phyloP scores from a whole-genome alignment of 2,113 vertebrate genomes.

The Proterorhinus semilunaris region DNA sequence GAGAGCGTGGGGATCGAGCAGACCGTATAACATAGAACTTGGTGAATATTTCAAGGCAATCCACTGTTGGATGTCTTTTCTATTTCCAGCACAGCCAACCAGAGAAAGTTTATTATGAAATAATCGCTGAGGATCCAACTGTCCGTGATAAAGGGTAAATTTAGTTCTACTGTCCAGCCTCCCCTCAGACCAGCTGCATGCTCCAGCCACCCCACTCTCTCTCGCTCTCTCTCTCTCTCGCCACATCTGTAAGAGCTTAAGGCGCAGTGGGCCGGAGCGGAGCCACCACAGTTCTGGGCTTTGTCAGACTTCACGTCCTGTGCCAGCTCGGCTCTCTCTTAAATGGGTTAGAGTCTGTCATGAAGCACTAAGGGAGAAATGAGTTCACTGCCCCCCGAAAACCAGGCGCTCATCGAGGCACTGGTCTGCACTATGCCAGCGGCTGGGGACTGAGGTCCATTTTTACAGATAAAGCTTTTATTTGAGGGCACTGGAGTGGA shows the following conservation, averaged over 20 bases:
- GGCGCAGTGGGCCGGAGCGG: slow-evolving; percentile 56
- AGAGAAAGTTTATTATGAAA: not conserved
- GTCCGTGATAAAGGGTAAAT: slow-evolving; percentile 50
- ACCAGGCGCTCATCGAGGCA: slow-evolving; percentile 43
- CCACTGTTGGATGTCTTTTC: not conserved
- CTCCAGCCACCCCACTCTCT: slow-evolving; percentile 6
- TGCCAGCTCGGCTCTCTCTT: slow-evolving; percentile 58
- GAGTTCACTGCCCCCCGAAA: slow-evolving; percentile 40
- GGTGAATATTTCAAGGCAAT: not conserved
- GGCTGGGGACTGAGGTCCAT: slow-evolving; percentile 23
- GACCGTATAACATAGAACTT: not conserved
- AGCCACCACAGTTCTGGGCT: slow-evolving; percentile 72
- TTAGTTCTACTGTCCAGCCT: slow-evolving; percentile 43
- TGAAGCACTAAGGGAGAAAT: slow-evolving; percentile 43
- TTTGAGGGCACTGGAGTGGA: slow-evolving; percentile 43
- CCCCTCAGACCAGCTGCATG: slow-evolving; percentile 40
- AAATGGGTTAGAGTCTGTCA: slow-evolving; percentile 63
- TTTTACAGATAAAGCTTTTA: slow-evolving; percentile 37
- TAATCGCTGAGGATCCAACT: slow-evolving; percentile 25
- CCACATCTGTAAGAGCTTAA: slow-evolving; percentile 74
- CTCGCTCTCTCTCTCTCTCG: too few relatives aligned
- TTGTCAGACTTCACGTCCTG: slow-evolving; percentile 66
- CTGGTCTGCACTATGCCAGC: slow-evolving; percentile 32
- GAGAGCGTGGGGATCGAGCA: not conserved
- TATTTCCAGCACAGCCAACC: not conserved